phyloP scores from a whole-genome alignment of 2,888 invertebrate genomes.

The Acrocyrtus sp. region DNA sequence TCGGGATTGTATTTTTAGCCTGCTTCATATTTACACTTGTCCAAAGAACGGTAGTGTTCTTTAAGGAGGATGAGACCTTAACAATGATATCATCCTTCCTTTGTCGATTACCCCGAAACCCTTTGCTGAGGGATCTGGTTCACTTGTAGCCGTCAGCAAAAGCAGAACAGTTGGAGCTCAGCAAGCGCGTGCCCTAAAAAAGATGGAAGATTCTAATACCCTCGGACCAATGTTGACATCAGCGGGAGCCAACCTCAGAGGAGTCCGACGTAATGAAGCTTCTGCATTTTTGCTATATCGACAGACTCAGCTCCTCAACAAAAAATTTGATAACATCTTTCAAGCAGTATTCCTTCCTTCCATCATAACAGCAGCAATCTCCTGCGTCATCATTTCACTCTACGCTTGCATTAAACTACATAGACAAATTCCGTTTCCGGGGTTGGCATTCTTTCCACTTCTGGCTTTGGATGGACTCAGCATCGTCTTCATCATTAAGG shows the following conservation, averaged over 20 bases:
- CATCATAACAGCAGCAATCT: conserved; percentile 15
- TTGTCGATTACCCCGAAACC: too few species aligned
- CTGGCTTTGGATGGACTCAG: conserved; percentile 33
- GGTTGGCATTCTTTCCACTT: conserved; percentile 38
- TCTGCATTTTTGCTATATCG: too few species aligned
- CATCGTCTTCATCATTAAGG: conserved; percentile 36
- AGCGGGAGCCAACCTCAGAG: too few species aligned
- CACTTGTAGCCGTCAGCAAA: too few species aligned
- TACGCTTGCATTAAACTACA: conserved; percentile 47
- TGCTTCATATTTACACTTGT: conserved; percentile 21
- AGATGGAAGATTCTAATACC: too few species aligned
- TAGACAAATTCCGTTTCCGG: conserved; percentile 40
- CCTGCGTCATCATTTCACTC: conserved; percentile 22
- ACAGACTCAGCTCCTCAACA: conserved; percentile 29
- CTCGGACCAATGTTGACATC: too few species aligned
- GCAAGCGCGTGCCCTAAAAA: too few species aligned
- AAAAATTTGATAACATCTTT: conserved; percentile 17
- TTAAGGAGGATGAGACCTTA: conserved; percentile 17
- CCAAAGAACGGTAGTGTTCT: conserved; percentile 15
- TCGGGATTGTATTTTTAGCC: conserved; percentile 38
- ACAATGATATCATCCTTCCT: conserved; percentile 23
- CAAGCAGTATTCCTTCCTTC: conserved; percentile 33
- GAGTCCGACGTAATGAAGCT: too few species aligned
- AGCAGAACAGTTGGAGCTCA: too few species aligned
- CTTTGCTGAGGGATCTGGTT: too few species aligned